Percentiles rank a stretch among this genome's conserved stretches.
phyloP scores from a whole-genome alignment of 92 coral and sea anemone genomes.

The Epizoanthus scotinus region DNA sequence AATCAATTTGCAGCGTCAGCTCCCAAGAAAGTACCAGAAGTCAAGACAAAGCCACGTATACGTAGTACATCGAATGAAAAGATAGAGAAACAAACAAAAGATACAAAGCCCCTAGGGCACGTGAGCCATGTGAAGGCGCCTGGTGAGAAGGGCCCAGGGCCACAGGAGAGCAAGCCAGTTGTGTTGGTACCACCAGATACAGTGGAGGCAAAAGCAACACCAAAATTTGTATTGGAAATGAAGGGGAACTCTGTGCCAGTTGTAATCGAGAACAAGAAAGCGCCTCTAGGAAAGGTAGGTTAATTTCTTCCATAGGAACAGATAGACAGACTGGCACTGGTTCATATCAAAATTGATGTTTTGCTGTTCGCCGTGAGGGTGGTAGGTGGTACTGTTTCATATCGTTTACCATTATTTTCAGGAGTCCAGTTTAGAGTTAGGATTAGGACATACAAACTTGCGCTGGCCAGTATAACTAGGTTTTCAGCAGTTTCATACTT shows the following conservation, averaged over 20 bases:
- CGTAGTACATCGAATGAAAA: slow-evolving; percentile 6
- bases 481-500: background rate
- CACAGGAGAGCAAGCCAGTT: background rate
- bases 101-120: background rate
- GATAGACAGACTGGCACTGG: no score
- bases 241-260: background rate
- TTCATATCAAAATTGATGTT: no score
- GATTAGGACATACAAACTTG: no score
- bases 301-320: background rate
- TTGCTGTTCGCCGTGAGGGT: no score
- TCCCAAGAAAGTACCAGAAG: slow-evolving; percentile 16
- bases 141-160: background rate
- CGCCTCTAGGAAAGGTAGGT: background rate
- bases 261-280: background rate
- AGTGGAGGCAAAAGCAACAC: background rate
- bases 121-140: background rate
- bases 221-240: slow-evolving; percentile 4
- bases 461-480: no score
- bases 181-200: background rate
- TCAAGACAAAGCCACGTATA: slow-evolving; percentile 11
- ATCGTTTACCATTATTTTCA: background rate
- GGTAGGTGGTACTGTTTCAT: no score
- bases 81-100: slow-evolving; percentile 6
- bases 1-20: slow-evolving; percentile 24
- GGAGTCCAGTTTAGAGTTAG: no score